Base-by-base conservation (phyloP, 2,797 vertebrate genomes). In the Chelmon rostratus region DNA sequence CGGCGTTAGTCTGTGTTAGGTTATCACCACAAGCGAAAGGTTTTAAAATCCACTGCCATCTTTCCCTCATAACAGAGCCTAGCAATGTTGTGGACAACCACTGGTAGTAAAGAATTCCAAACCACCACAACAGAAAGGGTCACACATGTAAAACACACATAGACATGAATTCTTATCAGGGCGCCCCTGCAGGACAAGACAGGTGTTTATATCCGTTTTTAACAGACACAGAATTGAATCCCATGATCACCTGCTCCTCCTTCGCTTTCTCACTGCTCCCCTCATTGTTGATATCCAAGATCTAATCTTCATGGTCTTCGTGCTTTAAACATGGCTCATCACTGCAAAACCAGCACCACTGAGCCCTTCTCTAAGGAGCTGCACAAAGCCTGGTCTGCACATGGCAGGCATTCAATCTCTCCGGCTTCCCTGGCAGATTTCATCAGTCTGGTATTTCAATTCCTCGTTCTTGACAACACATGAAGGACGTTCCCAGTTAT, bases 301-400 rank as follows among this genome's bases (percentile, higher is more conserved):
- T 67, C 46, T 33, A 15, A 68, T 65, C 54, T 74, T 10, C 28
- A 31, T 46, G 47, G 49, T 49, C 21, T 68, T 68, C 35, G 33
- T 49, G 9, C n/a, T 68, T 33, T 21, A n/a, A 72, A 68, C 31
- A 19, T 83, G 70, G 65, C 50, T 81, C 81, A 83, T 57, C 3
- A 12, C 40, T 46, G 11, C 37, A n/a, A 46, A 67, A 54, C 18
- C 31, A 42, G 46, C 42, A 16, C 68, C n/a, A 52, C 47, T 62
- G 21, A 59, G 68, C 25, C 33, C 18, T 25, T 50, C 23, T 23
- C 21, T 21, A 33, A 31, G 18, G 38, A 47, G n/a, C 9, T 4
- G 46, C 31, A 40, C 15, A 31, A 50, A 65, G 31, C 53, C 56
- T 15, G 16, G 10, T 37, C 2, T 40, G 40, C 10, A 50, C 25